phyloP scores from a whole-genome alignment of 1,140 invertebrate genomes.

The Drosophila pachea region DNA sequence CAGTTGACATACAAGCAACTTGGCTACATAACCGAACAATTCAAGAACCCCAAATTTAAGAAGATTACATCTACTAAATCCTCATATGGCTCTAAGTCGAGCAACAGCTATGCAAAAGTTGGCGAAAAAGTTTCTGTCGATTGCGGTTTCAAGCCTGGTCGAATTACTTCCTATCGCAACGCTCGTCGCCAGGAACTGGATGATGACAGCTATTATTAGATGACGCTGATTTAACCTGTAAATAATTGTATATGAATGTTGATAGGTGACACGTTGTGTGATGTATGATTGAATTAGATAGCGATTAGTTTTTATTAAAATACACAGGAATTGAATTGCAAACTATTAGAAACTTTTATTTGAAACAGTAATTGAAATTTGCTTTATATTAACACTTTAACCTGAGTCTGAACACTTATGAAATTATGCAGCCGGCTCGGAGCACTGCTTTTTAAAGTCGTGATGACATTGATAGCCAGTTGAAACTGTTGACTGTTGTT shows the following conservation, averaged over 20 bases:
- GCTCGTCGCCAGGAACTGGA: slow-evolving; percentile 58
- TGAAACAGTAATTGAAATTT: not conserved
- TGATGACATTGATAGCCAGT: not conserved
- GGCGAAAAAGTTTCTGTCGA: slow-evolving; percentile 61
- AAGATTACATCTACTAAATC: slow-evolving; percentile 41
- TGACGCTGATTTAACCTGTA: slow-evolving; percentile 4
- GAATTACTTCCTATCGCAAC: slow-evolving; percentile 61
- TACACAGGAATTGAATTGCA: not conserved
- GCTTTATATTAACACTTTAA: not conserved
- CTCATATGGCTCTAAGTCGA: slow-evolving; percentile 25
- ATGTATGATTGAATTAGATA: slow-evolving; percentile 19
- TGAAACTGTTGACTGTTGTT: not conserved
- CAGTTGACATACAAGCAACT: slow-evolving; percentile 70
- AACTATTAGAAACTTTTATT: not conserved
- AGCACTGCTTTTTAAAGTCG: not conserved
- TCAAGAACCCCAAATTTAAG: slow-evolving; percentile 71
- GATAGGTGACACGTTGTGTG: slow-evolving; percentile 6
- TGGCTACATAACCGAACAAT: slow-evolving; percentile 67
- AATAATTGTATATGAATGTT: slow-evolving; percentile 23
- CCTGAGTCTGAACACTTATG: not conserved
- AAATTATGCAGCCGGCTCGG: too few relatives aligned
- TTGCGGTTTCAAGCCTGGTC: slow-evolving; percentile 71
- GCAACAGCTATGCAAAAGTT: slow-evolving; percentile 53
- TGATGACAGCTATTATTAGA: slow-evolving; percentile 34
- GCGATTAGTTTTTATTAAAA: slow-evolving; percentile 17